phyloP scores from a whole-genome alignment of 2,888 invertebrate genomes.

The Heliconius aoede region DNA sequence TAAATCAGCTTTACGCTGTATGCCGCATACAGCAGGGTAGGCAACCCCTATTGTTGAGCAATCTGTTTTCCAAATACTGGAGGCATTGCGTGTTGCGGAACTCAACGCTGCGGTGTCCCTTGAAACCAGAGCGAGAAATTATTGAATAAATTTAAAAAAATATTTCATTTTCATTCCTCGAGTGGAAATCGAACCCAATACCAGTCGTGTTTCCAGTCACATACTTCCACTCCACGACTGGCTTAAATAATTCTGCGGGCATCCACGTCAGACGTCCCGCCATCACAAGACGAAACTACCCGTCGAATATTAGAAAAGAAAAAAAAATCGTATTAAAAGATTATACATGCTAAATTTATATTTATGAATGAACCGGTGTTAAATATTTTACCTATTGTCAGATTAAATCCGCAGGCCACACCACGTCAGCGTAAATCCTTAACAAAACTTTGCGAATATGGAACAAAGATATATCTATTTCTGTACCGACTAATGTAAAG shows the following conservation, averaged over 20 bases:
- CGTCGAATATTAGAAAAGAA: neutral
- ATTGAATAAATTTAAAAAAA: too few relatives aligned
- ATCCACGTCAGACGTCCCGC: neutral
- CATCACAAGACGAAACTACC: neutral
- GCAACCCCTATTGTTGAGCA: too few relatives aligned
- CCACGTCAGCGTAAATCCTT: conserved; percentile 53
- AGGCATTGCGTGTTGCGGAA: too few relatives aligned
- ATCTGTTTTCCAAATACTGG: too few relatives aligned
- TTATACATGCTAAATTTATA: neutral
- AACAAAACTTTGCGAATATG: conserved; percentile 57
- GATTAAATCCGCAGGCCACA: conserved; percentile 60
- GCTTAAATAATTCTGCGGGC: too few relatives aligned
- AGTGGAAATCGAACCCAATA: too few relatives aligned
- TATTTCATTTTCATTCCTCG: too few relatives aligned
- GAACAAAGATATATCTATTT: conserved; percentile 67
- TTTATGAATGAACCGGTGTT: conserved; percentile 8
- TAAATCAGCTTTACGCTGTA: neutral
- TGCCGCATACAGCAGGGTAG: too few relatives aligned
- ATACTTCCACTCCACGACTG: too few relatives aligned
- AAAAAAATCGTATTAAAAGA: conserved; percentile 12
- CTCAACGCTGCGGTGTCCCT: too few relatives aligned
- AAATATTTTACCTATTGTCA: conserved; percentile 54
- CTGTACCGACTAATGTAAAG: conserved; percentile 69
- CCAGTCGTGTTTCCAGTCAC: too few relatives aligned
- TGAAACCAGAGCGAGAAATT: too few relatives aligned